Conservation (phyloP, 2,797 vertebrate genomes). For the Gambelia wislizenii region DNA sequence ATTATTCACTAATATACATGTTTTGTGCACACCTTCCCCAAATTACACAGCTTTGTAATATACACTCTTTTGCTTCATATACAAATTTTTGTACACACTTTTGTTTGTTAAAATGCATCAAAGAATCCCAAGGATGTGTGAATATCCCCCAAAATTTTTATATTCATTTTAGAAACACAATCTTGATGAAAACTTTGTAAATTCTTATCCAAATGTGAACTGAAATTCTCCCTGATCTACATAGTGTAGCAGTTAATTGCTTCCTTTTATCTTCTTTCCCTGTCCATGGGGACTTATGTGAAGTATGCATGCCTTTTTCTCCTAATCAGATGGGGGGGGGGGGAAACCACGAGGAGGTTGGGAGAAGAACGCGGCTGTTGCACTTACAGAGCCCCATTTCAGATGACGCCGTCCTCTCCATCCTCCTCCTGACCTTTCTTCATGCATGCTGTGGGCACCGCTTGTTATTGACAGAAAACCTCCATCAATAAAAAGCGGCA, state of each 20-base stretch:
- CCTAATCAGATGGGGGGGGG: no score
- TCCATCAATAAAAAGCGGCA: no score
- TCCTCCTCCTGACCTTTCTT: no score
- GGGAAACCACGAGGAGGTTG: no score
- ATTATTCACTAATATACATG: neutral
- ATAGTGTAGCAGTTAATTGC: neutral
- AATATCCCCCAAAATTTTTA: neutral
- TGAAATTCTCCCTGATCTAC: neutral
- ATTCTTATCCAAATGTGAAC: neutral
- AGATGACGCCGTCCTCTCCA: no score
- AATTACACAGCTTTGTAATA: no score
- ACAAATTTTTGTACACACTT: neutral
- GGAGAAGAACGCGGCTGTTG: no score
- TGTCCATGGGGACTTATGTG: neutral
- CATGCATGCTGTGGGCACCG: no score
- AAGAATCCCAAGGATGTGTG: neutral
- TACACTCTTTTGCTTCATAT: neutral
- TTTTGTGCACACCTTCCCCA: neutral
- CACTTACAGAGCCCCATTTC: no score
- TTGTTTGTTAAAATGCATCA: neutral
- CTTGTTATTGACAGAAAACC: no score
- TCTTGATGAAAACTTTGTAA: no score
- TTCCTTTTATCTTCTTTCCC: neutral
- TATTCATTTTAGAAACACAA: neutral
- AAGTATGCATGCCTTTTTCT: neutral